Evolutionary conservation across 2,888 invertebrate species (phyloP).

Genomic region (Callyntrura sp.): DNA sequence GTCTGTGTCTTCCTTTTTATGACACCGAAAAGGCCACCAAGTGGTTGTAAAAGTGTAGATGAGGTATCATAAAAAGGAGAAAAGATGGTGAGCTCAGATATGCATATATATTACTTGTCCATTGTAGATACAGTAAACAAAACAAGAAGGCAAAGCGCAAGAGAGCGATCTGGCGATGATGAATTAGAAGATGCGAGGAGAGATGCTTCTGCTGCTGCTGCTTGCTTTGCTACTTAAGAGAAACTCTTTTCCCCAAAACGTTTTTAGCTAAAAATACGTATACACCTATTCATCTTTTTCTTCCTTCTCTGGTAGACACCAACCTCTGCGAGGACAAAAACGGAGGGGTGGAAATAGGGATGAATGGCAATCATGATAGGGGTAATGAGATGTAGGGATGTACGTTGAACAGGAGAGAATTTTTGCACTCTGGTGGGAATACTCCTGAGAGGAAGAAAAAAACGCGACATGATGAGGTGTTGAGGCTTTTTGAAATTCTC

Average conservation of each 20-base stretch:
- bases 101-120: conserved; percentile 62
- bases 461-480: conserved; percentile 29
- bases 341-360: conserved; percentile 28
- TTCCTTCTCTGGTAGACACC: too few species aligned
- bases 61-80: conserved; percentile 69
- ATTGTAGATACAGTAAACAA: background rate
- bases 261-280: background rate
- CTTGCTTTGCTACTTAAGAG: too few species aligned
- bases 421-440: conserved; percentile 27
- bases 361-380: conserved; percentile 44
- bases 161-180: conserved; percentile 10
- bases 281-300: background rate
- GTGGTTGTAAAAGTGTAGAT: conserved; percentile 78
- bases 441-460: background rate
- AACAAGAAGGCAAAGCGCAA: background rate
- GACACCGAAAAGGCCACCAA: conserved; percentile 79
- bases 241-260: conserved; percentile 12
- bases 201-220: background rate
- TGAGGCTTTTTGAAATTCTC: conserved; percentile 37
- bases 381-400: conserved; percentile 44
- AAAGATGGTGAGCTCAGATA: conserved; percentile 66
- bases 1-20: conserved; percentile 70
- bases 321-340: too few species aligned
- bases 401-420: conserved; percentile 29
- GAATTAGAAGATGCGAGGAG: background rate